phyloP scores from a whole-genome alignment of 2,797 vertebrate genomes.

The Betta splendens region DNA sequence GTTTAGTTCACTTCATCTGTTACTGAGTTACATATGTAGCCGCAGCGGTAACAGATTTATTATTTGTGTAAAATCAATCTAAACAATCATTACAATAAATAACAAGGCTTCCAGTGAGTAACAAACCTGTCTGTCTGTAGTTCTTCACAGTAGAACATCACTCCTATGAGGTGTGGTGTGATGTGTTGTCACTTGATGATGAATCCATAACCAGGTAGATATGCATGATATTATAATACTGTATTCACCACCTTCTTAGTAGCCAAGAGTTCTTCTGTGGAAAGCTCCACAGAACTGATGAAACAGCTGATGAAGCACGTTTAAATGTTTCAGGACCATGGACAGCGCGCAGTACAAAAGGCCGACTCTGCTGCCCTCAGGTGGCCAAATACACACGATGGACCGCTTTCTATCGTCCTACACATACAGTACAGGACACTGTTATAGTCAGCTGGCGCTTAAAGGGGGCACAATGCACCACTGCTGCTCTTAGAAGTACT shows the following conservation, averaged over 20 bases:
- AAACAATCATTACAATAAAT: slow-evolving; percentile 10
- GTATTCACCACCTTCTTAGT: slow-evolving; percentile 52
- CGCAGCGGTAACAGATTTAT: too few relatives aligned
- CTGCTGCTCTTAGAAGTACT: too few relatives aligned
- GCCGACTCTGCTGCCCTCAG: slow-evolving; percentile 33
- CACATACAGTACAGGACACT: too few relatives aligned
- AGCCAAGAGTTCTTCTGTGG: too few relatives aligned
- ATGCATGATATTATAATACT: background rate
- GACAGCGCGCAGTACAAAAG: slow-evolving; percentile 34
- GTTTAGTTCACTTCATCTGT: background rate
- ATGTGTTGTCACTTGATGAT: background rate
- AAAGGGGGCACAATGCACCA: too few relatives aligned
- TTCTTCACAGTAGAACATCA: background rate
- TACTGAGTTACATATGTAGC: too few relatives aligned
- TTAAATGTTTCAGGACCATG: slow-evolving; percentile 54
- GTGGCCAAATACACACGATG: slow-evolving; percentile 18
- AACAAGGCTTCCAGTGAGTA: background rate
- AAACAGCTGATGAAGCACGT: background rate
- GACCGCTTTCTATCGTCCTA: too few relatives aligned
- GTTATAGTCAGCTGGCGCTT: too few relatives aligned
- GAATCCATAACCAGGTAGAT: background rate
- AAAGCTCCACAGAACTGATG: slow-evolving; percentile 18
- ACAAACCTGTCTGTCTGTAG: background rate
- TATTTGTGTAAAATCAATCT: background rate
- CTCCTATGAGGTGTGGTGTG: too few relatives aligned